Conservation (phyloP, 2,797 vertebrate genomes). For the Chelon auratus region DNA sequence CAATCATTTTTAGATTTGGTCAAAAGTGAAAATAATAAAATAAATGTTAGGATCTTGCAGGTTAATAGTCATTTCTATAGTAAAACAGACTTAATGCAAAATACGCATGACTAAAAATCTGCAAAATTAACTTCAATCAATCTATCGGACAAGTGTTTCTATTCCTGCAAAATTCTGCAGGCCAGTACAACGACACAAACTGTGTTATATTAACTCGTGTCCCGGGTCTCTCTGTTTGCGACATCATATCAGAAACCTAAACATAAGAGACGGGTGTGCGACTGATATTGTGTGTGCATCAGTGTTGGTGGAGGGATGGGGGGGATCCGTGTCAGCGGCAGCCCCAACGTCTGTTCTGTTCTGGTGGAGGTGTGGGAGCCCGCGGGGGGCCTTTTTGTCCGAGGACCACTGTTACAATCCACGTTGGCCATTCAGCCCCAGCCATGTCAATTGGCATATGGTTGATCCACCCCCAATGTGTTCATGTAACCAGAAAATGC, state of each 20-base stretch:
- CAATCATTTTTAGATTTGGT: no score
- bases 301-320: background rate
- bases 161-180: no score
- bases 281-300: slow-evolving; percentile 3
- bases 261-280: slow-evolving; percentile 9
- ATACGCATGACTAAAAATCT: no score
- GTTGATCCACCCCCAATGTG: slow-evolving; percentile 96
- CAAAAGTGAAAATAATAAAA: no score
- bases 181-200: no score
- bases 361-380: slow-evolving; percentile 75
- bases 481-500: slow-evolving; percentile 99
- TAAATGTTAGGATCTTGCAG: no score
- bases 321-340: slow-evolving; percentile 58
- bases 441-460: slow-evolving; percentile 94
- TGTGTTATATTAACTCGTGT: background rate
- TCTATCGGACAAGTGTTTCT: no score
- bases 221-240: background rate
- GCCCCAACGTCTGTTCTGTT: slow-evolving; percentile 69
- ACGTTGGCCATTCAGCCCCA: slow-evolving; percentile 86
- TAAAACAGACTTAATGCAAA: no score
- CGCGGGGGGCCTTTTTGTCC: slow-evolving; percentile 73
- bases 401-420: slow-evolving; percentile 80
- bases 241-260: slow-evolving; percentile 28
- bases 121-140: no score
- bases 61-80: no score